Conservation (phyloP, 2,888 invertebrate species). For the Acleris laterana region DNA sequence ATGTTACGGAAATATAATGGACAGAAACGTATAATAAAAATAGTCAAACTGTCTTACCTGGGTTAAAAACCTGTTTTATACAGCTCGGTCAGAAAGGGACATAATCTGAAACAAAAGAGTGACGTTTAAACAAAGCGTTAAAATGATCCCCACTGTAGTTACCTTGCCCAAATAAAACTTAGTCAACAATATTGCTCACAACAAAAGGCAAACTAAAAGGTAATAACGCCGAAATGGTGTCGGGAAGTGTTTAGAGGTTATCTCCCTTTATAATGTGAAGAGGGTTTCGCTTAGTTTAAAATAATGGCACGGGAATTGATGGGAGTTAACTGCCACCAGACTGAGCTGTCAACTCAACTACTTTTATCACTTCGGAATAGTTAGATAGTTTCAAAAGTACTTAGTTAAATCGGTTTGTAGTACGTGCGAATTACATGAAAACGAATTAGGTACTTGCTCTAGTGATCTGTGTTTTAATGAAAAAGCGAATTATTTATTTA, state of each 20-base stretch:
- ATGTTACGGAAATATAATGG: background rate
- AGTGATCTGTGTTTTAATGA: too few relatives aligned
- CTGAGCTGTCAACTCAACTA: conserved; percentile 16
- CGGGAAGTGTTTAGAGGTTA: conserved; percentile 57
- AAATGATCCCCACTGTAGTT: conserved; percentile 37
- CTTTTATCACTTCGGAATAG: too few relatives aligned
- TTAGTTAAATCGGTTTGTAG: too few relatives aligned
- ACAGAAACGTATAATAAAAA: background rate
- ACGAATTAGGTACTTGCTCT: too few relatives aligned
- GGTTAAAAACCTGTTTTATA: conserved; percentile 9
- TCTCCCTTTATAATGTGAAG: conserved; percentile 63
- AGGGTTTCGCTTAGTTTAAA: conserved; percentile 57
- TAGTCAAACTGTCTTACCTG: conserved; percentile 14
- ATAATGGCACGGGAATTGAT: conserved; percentile 22
- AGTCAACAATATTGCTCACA: conserved; percentile 33
- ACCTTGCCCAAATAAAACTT: conserved; percentile 22
- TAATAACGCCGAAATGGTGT: conserved; percentile 55
- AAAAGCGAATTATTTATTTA: too few relatives aligned
- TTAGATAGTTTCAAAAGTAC: too few relatives aligned
- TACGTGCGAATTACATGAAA: too few relatives aligned
- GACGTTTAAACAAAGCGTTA: conserved; percentile 21
- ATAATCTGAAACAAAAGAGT: conserved; percentile 37
- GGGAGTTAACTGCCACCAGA: conserved; percentile 43
- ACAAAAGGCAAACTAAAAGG: conserved; percentile 53
- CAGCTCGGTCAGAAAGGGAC: conserved; percentile 11